Evolutionary conservation across 2,888 invertebrate genomes (phyloP).

Genomic region (Hipparchia sbordonii): DNA sequence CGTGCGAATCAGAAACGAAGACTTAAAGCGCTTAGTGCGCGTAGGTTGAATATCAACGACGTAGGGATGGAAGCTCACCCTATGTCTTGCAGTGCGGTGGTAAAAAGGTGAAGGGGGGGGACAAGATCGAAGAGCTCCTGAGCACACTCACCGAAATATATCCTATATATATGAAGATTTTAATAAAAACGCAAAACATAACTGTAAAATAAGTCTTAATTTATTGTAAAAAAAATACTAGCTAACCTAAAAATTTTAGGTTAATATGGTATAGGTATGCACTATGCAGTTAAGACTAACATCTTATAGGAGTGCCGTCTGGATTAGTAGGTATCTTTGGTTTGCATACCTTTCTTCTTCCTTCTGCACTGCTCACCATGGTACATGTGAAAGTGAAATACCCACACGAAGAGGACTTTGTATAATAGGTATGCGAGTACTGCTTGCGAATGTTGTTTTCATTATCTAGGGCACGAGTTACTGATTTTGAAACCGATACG

Average conservation of each 20-base stretch:
- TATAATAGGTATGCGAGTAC: slow-evolving; percentile 90
- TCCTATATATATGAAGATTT: no score
- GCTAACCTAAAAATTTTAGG: slow-evolving; percentile 10
- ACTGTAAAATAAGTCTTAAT: slow-evolving; percentile 7
- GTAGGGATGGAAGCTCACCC: no score
- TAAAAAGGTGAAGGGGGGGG: no score
- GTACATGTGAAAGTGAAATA: slow-evolving; percentile 94
- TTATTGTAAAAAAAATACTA: slow-evolving; percentile 10
- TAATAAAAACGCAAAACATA: background rate
- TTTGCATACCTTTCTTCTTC: slow-evolving; percentile 90
- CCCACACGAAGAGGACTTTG: slow-evolving; percentile 93
- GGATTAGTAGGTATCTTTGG: slow-evolving; percentile 90
- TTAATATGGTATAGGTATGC: background rate
- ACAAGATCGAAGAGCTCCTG: no score
- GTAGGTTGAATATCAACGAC: no score
- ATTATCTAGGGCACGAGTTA: slow-evolving; percentile 87
- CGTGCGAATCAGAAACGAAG: no score
- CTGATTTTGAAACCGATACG: slow-evolving; percentile 90
- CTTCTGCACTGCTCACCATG: slow-evolving; percentile 89
- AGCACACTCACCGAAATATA: no score
- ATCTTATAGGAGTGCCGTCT: slow-evolving; percentile 87
- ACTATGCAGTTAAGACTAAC: slow-evolving; percentile 50
- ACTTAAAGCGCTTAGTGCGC: no score
- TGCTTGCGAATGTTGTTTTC: slow-evolving; percentile 86
- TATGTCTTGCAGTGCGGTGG: no score